Conservation (phyloP, 2,888 invertebrate species). For the Papilio demoleus region DNA sequence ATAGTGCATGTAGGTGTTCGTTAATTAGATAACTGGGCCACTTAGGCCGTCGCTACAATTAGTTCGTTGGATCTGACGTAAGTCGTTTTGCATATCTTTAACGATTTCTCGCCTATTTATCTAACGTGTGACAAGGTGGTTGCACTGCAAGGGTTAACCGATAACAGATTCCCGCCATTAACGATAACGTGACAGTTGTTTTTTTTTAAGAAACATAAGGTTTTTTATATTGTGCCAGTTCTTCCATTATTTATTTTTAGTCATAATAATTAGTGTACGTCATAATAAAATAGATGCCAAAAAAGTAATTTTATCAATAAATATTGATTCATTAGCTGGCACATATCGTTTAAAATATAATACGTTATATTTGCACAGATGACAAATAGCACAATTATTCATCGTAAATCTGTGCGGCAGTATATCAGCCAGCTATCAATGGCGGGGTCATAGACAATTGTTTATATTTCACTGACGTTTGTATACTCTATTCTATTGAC, state of each 20-base stretch:
- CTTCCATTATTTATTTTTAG: neutral
- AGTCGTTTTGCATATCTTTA: slow-evolving; percentile 42
- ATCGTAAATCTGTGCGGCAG: slow-evolving; percentile 47
- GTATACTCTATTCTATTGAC: slow-evolving; percentile 25
- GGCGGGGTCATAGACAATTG: slow-evolving; percentile 33
- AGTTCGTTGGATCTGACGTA: slow-evolving; percentile 42
- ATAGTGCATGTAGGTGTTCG: slow-evolving; percentile 29
- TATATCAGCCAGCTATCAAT: slow-evolving; percentile 32
- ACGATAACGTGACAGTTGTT: slow-evolving; percentile 18
- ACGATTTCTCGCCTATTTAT: slow-evolving; percentile 33
- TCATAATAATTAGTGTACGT: neutral
- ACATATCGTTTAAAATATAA: neutral
- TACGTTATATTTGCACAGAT: slow-evolving; percentile 36
- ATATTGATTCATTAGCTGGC: neutral
- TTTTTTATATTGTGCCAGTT: neutral
- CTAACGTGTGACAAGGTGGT: slow-evolving; percentile 32
- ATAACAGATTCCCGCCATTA: slow-evolving; percentile 24
- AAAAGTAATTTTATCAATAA: neutral
- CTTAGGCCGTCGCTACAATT: slow-evolving; percentile 45
- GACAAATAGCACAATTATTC: slow-evolving; percentile 47
- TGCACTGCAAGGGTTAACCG: slow-evolving; percentile 27
- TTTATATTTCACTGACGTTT: slow-evolving; percentile 30
- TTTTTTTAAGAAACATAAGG: neutral
- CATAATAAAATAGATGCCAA: too few relatives aligned
- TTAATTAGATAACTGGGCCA: slow-evolving; percentile 46